Evolutionary conservation across 2,113 vertebrate species (phyloP).

Genomic region (Cyanoliseus patagonus): DNA sequence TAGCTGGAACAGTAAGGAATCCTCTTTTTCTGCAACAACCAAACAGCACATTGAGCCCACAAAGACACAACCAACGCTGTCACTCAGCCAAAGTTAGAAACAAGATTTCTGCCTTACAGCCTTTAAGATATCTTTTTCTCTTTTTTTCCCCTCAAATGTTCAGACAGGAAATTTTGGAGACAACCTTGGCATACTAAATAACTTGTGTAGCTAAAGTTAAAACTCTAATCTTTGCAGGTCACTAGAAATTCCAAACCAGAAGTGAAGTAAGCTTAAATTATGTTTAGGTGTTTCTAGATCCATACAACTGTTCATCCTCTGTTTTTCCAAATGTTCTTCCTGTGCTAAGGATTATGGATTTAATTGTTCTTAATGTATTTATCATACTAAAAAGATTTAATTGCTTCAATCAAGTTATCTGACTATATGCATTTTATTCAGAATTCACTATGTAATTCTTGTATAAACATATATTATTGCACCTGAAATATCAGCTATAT

Average conservation of each 20-base stretch:
- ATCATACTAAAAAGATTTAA: background rate
- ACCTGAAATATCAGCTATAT: background rate
- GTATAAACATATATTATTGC: background rate
- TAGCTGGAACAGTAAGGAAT: slow-evolving; percentile 72
- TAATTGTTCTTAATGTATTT: background rate
- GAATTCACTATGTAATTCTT: background rate
- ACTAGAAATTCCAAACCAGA: background rate
- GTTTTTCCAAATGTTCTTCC: background rate
- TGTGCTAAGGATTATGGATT: background rate
- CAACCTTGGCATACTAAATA: background rate
- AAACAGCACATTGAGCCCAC: slow-evolving; percentile 52
- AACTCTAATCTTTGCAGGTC: background rate
- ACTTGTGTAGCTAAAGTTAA: background rate
- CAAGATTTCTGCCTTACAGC: slow-evolving; percentile 43
- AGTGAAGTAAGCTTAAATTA: background rate
- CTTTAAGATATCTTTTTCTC: background rate
- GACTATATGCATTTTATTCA: background rate
- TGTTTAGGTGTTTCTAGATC: background rate
- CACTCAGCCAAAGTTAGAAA: slow-evolving; percentile 45
- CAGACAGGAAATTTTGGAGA: background rate
- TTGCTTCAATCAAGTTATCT: background rate
- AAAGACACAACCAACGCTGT: slow-evolving; percentile 50
- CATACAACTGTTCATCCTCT: background rate
- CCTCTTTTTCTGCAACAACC: slow-evolving; percentile 61
- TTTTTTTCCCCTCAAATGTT: background rate